phyloP scores from a whole-genome alignment of 2,888 invertebrate species.

The Aethes cnicana region DNA sequence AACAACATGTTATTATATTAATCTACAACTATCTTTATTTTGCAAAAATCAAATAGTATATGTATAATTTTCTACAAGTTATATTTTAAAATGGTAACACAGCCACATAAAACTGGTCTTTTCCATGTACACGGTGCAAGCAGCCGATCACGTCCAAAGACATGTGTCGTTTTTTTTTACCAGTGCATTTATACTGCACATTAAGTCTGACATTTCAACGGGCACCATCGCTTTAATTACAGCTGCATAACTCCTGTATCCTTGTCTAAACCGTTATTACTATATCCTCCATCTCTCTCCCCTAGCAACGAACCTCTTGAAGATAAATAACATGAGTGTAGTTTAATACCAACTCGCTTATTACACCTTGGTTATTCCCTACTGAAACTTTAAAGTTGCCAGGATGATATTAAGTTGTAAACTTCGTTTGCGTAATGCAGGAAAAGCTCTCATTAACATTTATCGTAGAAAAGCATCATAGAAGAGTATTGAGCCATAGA shows the following conservation, averaged over 20 bases:
- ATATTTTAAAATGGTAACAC: constrained; percentile 8
- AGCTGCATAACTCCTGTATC: constrained; percentile 35
- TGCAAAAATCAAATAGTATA: too few species aligned
- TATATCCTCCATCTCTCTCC: constrained; percentile 44
- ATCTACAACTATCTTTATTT: too few species aligned
- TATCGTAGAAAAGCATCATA: not conserved
- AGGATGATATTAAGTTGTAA: constrained; percentile 22
- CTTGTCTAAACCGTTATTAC: constrained; percentile 43
- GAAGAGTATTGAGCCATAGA: not conserved
- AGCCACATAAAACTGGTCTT: constrained; percentile 11
- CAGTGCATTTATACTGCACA: constrained; percentile 46
- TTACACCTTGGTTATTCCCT: constrained; percentile 44
- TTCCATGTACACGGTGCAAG: constrained; percentile 30
- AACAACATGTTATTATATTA: too few species aligned
- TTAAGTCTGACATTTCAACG: constrained; percentile 69
- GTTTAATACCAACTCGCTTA: constrained; percentile 45
- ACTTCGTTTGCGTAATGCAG: constrained; percentile 35
- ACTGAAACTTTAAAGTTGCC: constrained; percentile 39
- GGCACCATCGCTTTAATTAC: constrained; percentile 57
- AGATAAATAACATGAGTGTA: constrained; percentile 41
- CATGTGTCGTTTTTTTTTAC: constrained; percentile 55
- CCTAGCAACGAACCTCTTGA: constrained; percentile 38
- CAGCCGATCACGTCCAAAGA: too few species aligned
- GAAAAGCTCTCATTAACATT: constrained; percentile 34
- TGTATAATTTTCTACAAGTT: not conserved